Conservation (phyloP, 2,888 invertebrate genomes). For the Holacanthella duospinosa region DNA sequence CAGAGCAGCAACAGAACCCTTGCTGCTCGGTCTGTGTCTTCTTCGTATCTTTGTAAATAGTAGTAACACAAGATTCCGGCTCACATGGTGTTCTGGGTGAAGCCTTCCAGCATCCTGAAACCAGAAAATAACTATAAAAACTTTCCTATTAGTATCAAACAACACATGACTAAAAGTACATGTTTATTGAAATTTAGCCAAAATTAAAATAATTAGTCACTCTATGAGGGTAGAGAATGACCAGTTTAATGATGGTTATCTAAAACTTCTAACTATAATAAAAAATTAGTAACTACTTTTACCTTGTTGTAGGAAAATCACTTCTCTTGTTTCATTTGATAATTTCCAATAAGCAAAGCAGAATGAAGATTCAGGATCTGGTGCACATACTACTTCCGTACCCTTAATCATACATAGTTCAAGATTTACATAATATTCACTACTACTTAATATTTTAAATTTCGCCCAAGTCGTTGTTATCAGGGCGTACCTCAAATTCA, state of each 20-base stretch:
- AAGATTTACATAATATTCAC: background rate
- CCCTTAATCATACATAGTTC: background rate
- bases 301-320: slow-evolving; percentile 1
- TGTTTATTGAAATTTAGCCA: no score
- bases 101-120: slow-evolving; percentile 47
- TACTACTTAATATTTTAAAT: background rate
- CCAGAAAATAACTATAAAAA: no score
- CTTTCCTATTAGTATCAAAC: no score
- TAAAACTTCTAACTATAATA: no score
- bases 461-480: no score
- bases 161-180: no score
- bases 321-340: background rate
- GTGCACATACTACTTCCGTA: background rate
- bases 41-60: background rate
- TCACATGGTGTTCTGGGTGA: slow-evolving; percentile 44
- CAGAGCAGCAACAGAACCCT: slow-evolving; percentile 74
- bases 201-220: no score
- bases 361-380: background rate
- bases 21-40: slow-evolving; percentile 48
- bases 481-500: background rate
- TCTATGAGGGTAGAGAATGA: background rate
- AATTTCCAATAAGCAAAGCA: background rate
- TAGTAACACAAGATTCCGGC: slow-evolving; percentile 48
- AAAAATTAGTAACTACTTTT: no score
- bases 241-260: background rate